phyloP scores from a whole-genome alignment of 1,140 invertebrate species.

The Drosophila ohnishii region DNA sequence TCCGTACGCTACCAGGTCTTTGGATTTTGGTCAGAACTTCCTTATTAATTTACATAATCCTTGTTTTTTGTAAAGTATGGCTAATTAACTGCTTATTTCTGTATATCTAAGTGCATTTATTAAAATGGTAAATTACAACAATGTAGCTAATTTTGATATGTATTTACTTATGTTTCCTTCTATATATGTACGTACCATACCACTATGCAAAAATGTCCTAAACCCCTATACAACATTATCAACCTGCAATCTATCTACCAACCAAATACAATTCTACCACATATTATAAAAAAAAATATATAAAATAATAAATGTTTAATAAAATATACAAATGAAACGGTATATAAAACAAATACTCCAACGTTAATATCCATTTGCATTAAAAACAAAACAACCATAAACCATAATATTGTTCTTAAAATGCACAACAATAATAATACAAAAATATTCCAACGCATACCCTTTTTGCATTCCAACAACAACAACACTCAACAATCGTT shows the following conservation, averaged over 20 bases:
- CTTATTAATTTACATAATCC: background rate
- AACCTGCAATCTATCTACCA: conserved; percentile 17
- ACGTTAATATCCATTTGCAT: conserved; percentile 41
- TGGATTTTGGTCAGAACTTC: background rate
- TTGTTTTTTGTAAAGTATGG: conserved; percentile 1
- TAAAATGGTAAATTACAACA: conserved; percentile 9
- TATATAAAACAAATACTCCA: conserved; percentile 26
- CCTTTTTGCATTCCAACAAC: conserved; percentile 47
- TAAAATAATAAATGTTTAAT: conserved; percentile 12
- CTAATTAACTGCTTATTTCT: conserved; percentile 24
- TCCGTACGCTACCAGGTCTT: background rate
- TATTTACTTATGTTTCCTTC: conserved; percentile 65
- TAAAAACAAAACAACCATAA: conserved; percentile 39
- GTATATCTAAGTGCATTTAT: conserved; percentile 14
- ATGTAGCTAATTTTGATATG: conserved; percentile 49
- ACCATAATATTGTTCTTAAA: conserved; percentile 17
- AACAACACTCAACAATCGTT: conserved; percentile 65
- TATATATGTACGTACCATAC: conserved; percentile 62
- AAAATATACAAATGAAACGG: conserved; percentile 10
- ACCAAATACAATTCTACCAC: conserved; percentile 20
- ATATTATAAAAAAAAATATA: conserved; percentile 19
- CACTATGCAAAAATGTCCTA: conserved; percentile 35
- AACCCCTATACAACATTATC: conserved; percentile 56
- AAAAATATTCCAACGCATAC: conserved; percentile 42
- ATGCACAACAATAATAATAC: conserved; percentile 30